Evolutionary conservation across 1,140 invertebrate genomes (phyloP).

Genomic region (Whitmania pigra): DNA sequence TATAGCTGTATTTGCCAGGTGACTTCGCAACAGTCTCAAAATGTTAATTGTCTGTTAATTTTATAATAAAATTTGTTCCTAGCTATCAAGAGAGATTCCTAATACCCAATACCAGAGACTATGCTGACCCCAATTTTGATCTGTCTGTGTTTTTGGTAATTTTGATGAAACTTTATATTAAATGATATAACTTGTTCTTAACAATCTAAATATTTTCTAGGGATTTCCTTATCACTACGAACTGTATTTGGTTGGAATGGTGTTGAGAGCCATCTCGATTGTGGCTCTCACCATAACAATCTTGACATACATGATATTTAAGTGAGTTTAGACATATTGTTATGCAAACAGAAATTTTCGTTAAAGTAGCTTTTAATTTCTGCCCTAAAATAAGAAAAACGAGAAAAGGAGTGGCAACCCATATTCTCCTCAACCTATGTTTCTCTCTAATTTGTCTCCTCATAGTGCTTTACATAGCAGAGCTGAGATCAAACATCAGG

Average conservation of each 20-base stretch:
- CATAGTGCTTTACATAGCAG: conserved; percentile 17
- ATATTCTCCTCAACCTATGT: conserved; percentile 12
- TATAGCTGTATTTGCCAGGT: too few species aligned
- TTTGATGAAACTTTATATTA: too few species aligned
- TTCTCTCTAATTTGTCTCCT: conserved; percentile 14
- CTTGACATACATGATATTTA: conserved; percentile 13
- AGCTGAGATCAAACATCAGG: neutral
- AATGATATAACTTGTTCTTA: neutral
- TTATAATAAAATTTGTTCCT: too few species aligned
- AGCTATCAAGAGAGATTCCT: too few species aligned
- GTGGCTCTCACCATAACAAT: conserved; percentile 11
- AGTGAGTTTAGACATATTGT: neutral
- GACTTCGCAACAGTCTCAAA: too few species aligned
- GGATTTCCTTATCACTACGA: conserved; percentile 14
- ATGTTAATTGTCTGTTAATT: too few species aligned
- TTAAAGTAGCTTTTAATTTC: neutral
- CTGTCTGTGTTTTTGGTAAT: too few species aligned
- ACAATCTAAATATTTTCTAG: neutral
- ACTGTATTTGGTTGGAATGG: conserved; percentile 10
- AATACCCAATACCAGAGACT: too few species aligned
- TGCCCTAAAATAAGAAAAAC: neutral
- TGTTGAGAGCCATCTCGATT: conserved; percentile 5
- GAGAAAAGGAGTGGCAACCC: conserved; percentile 13
- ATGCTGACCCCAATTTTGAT: too few species aligned
- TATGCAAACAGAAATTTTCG: neutral